These are phyloP conservation scores for Sinella curviseta DNA, from an alignment of 1,140 invertebrate genomes.

Conservation along the genomic window DNA sequence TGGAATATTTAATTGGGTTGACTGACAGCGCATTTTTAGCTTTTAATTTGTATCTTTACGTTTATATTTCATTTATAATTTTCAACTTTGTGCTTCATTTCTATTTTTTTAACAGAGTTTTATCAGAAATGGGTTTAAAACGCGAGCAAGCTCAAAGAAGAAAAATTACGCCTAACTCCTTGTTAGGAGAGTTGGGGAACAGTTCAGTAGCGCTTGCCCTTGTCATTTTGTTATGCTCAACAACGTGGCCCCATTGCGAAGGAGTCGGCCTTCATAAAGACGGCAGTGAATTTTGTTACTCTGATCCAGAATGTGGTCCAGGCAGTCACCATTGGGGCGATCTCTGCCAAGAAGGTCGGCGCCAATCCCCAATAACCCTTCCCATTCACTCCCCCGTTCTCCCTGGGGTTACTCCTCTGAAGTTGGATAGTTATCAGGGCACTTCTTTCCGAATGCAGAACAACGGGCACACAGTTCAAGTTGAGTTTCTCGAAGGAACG, in stretches of 20 bases:
- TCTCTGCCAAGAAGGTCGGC: background rate
- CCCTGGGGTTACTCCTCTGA: background rate
- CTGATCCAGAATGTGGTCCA: constrained; percentile 13
- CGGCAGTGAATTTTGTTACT: constrained; percentile 1
- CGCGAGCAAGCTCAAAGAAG: too few species aligned
- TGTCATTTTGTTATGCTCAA: background rate
- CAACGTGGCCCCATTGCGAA: background rate
- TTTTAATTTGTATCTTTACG: too few species aligned
- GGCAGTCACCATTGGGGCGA: background rate
- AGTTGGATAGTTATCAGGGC: background rate
- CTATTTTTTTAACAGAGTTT: too few species aligned
- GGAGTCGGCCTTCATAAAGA: background rate
- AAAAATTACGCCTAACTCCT: too few species aligned
- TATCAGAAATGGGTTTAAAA: too few species aligned
- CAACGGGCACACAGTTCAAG: constrained; percentile 17
- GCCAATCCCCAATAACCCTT: background rate
- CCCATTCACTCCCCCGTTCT: background rate
- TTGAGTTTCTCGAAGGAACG: background rate
- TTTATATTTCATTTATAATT: too few species aligned
- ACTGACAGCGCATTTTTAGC: too few species aligned
- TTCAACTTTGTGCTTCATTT: too few species aligned
- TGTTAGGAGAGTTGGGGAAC: too few species aligned
- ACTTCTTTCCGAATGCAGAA: constrained; percentile 1
- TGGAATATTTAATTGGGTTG: too few species aligned
- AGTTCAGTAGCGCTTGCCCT: background rate